Evolutionary conservation across 2,797 vertebrate species (phyloP).

Genomic region (Lacerta agilis): DNA sequence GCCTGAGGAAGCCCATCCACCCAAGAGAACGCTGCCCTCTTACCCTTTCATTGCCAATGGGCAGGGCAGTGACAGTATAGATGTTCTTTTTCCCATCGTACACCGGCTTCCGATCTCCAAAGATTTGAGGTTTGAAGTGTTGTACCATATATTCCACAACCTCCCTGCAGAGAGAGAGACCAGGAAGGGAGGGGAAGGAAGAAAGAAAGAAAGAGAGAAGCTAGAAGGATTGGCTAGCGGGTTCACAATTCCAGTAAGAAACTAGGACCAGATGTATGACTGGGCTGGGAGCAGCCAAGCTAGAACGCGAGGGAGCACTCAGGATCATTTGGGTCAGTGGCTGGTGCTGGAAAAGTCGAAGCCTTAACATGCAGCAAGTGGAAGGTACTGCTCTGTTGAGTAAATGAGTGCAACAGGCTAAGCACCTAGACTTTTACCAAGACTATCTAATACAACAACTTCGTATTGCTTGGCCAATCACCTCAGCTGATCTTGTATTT

Average conservation of each 20-base stretch:
- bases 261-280: accelerated
- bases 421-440: background rate
- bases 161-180: conserved; percentile 81
- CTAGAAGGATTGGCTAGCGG: background rate
- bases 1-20: background rate
- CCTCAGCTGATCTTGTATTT: no score
- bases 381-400: background rate
- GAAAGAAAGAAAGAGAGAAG: background rate
- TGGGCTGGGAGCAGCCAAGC: background rate
- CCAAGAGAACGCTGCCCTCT: background rate
- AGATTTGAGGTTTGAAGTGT: conserved; percentile 99
- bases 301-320: accelerated
- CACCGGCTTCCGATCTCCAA: conserved; percentile 96
- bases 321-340: background rate
- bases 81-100: conserved; percentile 99
- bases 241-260: background rate
- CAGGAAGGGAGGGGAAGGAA: background rate
- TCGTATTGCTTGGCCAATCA: no score
- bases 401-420: background rate
- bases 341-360: background rate
- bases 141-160: conserved; percentile 99
- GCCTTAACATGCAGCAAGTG: background rate
- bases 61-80: conserved; percentile 96
- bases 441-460: background rate
- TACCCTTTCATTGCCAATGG: conserved; percentile 97